These are phyloP conservation scores for Tadarida brasiliensis DNA, from an alignment of 2,797 vertebrate species.

Conservation along the genomic window DNA sequence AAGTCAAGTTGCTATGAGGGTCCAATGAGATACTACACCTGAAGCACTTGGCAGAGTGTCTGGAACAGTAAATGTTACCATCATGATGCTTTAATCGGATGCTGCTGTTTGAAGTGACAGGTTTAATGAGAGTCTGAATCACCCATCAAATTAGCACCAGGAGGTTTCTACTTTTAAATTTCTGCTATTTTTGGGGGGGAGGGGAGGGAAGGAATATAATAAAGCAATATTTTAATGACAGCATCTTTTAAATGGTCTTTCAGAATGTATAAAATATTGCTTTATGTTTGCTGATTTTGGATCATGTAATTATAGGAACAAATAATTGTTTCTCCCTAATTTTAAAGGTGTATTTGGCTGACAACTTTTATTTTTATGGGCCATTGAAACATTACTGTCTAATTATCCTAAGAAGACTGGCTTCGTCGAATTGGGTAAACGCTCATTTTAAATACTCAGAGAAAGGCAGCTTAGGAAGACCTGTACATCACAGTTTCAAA, in stretches of 20 bases:
- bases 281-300: constrained; percentile 53
- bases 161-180: not conserved
- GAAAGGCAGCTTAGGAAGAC: constrained; percentile 1
- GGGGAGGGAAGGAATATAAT: not conserved
- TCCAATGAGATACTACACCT: not conserved
- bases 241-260: constrained; percentile 57
- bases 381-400: constrained; percentile 62
- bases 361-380: constrained; percentile 68
- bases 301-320: constrained; percentile 69
- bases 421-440: constrained; percentile 28
- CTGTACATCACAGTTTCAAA: not conserved
- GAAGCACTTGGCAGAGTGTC: not conserved
- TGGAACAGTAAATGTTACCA: not conserved
- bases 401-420: constrained; percentile 62
- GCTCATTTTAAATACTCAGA: constrained; percentile 64
- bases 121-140: not conserved
- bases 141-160: not conserved
- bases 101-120: not conserved
- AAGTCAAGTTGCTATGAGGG: not conserved
- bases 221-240: not conserved
- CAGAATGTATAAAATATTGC: constrained; percentile 35
- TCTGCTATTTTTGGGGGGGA: not conserved
- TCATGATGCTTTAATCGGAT: not conserved
- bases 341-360: constrained; percentile 55
- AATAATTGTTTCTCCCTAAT: constrained; percentile 61